Base-by-base conservation (phyloP, 2,113 vertebrate genomes). In the Psettodes erumei region DNA sequence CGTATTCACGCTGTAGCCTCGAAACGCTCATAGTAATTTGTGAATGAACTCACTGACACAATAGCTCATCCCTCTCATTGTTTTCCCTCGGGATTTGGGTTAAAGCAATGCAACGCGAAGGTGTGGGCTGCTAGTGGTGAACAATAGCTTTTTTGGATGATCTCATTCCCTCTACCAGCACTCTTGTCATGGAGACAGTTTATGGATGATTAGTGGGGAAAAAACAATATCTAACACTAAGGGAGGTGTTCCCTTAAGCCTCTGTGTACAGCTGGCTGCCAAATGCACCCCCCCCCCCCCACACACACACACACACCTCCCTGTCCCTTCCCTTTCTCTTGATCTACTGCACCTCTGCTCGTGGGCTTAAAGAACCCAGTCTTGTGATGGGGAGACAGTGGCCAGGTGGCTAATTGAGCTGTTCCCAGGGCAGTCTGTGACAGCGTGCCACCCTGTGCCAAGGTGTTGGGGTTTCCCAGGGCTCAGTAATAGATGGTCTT, bases 391-490 rank as follows among this genome's bases (percentile, higher is more conserved):
- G 40, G 71, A 37, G 70, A 67, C 73, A 62, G 71, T 21, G 60
- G 79, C 87, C 86, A 87, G 86, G 86, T 88, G 89, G 87, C 75
- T 91, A 83, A 91, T 90, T 91, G 90, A 90, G 89, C 81, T 87
- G 84, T 93, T 85, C 84, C 77, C 84, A 86, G 68, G 67, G 74
- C 85, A 71, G 82, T 35, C 83, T 83, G 75, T 90, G 88, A 82
- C 83, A 85, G 85, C 67, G 68, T 87, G 89, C 85, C 85, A 79
- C 71, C 63, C 72, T 56, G 62, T 92, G 90, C 90, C 90, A 93
- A 88, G 80, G 82, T 84, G 83, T 63, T 47, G 70, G 67, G 55
- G n/a, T 87, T 91, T 91, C 90, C 87, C 88, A 90, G 74, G 83
- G 76, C 61, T 85, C 62, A 53, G 73, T 77, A 90, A 84, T 85